These are phyloP conservation scores for Laterallus jamaicensis DNA, from an alignment of 2,113 vertebrate species.

Conservation along the genomic window DNA sequence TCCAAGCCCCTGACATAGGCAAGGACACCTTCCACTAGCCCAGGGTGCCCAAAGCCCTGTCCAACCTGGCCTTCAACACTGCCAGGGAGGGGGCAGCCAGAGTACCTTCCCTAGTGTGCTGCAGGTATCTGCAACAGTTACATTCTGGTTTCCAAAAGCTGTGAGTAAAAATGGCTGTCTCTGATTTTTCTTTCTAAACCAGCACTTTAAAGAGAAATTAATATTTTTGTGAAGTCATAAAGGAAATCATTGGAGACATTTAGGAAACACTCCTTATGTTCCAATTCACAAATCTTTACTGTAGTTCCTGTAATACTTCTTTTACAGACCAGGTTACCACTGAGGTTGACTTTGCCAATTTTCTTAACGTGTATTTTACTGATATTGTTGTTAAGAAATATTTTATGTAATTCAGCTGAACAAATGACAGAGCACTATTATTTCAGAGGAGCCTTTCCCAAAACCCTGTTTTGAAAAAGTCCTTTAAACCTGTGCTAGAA, in stretches of 20 bases:
- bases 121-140: not conserved
- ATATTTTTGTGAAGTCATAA: not conserved
- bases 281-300: not conserved
- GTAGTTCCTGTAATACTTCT: accelerated
- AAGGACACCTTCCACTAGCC: too few relatives aligned
- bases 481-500: not conserved
- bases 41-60: too few relatives aligned
- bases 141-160: not conserved
- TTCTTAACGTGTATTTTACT: not conserved
- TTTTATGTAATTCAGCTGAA: not conserved
- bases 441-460: not conserved
- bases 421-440: not conserved
- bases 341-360: not conserved
- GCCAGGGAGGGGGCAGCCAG: not conserved
- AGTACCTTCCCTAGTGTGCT: not conserved
- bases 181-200: not conserved
- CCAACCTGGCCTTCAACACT: too few relatives aligned
- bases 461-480: not conserved
- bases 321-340: not conserved
- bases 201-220: not conserved
- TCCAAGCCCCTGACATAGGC: too few relatives aligned
- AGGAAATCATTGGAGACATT: not conserved
- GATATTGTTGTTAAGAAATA: not conserved
- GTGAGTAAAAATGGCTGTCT: not conserved
- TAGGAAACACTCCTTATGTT: not conserved